These are phyloP conservation scores for Irena cyanogastra DNA, from an alignment of 2,113 vertebrate species.

Conservation along the genomic window DNA sequence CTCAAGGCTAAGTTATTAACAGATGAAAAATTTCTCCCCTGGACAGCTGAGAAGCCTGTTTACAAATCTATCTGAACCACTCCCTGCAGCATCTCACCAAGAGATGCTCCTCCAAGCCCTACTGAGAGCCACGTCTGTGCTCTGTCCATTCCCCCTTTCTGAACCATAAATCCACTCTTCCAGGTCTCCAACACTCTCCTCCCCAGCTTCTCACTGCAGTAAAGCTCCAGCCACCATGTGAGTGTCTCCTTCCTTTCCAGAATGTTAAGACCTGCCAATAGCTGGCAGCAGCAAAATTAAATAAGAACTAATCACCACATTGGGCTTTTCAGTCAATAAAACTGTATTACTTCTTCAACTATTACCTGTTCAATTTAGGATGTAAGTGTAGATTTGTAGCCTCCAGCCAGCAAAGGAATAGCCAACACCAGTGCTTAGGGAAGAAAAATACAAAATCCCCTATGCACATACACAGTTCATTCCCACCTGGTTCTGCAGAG, in stretches of 20 bases:
- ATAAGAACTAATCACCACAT: background rate
- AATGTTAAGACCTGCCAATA: background rate
- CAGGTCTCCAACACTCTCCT: background rate
- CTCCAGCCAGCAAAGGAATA: background rate
- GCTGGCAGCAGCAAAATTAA: background rate
- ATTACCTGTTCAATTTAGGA: background rate
- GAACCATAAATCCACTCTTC: background rate
- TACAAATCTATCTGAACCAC: background rate
- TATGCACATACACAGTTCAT: background rate
- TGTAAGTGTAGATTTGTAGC: background rate
- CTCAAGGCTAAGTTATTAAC: background rate
- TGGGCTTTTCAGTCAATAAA: conserved; percentile 19
- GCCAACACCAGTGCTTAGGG: background rate
- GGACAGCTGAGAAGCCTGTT: background rate
- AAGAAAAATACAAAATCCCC: background rate
- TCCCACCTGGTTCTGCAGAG: background rate
- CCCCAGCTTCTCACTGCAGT: background rate
- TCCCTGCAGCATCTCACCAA: background rate
- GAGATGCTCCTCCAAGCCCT: background rate
- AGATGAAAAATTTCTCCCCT: background rate
- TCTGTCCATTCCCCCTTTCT: background rate
- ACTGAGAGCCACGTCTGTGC: background rate
- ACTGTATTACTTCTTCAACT: background rate
- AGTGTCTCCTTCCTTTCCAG: background rate
- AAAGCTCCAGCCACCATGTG: background rate